A percentile compares a stretch with the other conserved stretches of the same genome.
Conservation (phyloP, 2,888 invertebrate species). For the Laspeyria flexula region DNA sequence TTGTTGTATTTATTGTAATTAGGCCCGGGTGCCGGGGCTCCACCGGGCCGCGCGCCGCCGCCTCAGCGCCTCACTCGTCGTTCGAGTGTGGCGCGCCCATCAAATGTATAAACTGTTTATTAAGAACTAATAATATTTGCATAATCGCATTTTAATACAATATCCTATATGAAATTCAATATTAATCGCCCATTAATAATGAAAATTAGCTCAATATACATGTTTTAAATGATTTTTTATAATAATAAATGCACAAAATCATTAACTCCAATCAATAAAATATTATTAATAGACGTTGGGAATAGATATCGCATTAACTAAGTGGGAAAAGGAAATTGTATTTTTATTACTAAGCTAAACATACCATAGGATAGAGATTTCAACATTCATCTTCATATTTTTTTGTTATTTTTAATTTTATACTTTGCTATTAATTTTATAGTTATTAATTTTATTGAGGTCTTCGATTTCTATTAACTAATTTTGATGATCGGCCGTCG, state of each 20-base stretch:
- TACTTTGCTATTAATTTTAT: conserved; percentile 38
- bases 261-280: conserved; percentile 71
- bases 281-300: conserved; percentile 57
- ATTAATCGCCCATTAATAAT: conserved; percentile 78
- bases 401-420: conserved; percentile 31
- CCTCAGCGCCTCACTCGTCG: conserved; percentile 17
- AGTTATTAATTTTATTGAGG: conserved; percentile 42
- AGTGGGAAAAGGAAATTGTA: conserved; percentile 59
- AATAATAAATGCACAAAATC: conserved; percentile 68
- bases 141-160: conserved; percentile 79
- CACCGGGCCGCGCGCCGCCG: conserved; percentile 24
- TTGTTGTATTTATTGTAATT: conserved; percentile 84
- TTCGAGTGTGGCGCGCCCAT: conserved; percentile 73
- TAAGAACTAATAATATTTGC: conserved; percentile 84
- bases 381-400: conserved; percentile 32
- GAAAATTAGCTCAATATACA: conserved; percentile 76
- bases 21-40: conserved; percentile 42
- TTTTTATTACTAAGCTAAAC: conserved; percentile 54
- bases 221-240: conserved; percentile 63
- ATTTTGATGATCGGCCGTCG: conserved; percentile 24
- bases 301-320: conserved; percentile 59
- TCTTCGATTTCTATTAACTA: conserved; percentile 32
- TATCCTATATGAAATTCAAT: conserved; percentile 78
- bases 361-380: conserved; percentile 49
- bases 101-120: conserved; percentile 79